phyloP scores from a whole-genome alignment of 2,113 vertebrate species.

The Ascaphus truei region DNA sequence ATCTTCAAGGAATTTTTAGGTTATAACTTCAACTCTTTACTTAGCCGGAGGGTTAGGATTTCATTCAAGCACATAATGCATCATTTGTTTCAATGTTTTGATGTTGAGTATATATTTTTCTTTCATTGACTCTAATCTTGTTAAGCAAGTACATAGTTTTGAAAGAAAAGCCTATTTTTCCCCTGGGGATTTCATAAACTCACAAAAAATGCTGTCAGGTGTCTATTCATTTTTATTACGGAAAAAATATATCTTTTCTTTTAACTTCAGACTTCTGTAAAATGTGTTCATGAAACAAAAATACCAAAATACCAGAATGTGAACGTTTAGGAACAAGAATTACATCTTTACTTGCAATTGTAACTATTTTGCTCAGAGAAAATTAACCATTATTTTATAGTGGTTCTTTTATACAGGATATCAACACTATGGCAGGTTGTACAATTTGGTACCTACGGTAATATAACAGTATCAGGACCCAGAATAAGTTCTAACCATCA shows the following conservation, averaged over 20 bases:
- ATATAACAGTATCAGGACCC: too few species aligned
- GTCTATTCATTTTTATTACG: neutral
- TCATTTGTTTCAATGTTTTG: constrained; percentile 15
- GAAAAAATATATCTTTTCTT: neutral
- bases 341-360: too few species aligned
- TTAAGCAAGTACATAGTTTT: constrained; percentile 5
- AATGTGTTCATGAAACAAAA: too few species aligned
- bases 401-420: too few species aligned
- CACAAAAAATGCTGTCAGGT: neutral
- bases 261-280: neutral
- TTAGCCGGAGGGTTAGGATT: constrained; percentile 23
- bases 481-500: too few species aligned
- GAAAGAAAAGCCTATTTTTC: constrained; percentile 9
- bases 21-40: neutral
- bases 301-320: too few species aligned
- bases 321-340: too few species aligned
- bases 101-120: constrained; percentile 28
- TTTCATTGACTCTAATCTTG: constrained; percentile 16
- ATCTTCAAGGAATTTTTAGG: neutral
- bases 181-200: neutral
- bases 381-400: too few species aligned
- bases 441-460: too few species aligned
- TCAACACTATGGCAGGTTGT: too few species aligned
- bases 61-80: constrained; percentile 32
- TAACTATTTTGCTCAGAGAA: too few species aligned